phyloP scores from a whole-genome alignment of 2,113 vertebrate genomes.

The Aegotheles bennettii region DNA sequence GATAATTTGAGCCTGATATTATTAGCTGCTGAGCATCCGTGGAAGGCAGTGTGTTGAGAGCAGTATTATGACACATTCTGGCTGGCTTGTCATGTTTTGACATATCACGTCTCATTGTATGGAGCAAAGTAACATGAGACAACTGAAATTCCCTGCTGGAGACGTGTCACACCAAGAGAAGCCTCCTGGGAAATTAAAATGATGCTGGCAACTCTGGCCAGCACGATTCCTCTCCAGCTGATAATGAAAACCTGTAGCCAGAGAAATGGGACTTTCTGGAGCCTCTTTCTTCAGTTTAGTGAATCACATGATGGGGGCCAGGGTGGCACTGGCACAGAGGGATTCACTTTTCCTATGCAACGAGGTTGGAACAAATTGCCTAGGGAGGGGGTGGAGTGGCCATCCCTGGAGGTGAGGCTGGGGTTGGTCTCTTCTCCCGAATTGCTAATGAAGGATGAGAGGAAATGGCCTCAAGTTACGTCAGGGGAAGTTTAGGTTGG shows the following conservation, averaged over 20 bases:
- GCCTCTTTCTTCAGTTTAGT: neutral
- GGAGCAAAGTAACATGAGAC: neutral
- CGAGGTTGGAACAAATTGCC: too few species aligned
- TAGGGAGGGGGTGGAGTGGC: too few species aligned
- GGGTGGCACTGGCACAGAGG: neutral
- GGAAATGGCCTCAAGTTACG: too few species aligned
- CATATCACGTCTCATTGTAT: constrained; percentile 12
- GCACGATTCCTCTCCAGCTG: neutral
- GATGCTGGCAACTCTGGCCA: neutral
- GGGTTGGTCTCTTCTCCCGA: too few species aligned
- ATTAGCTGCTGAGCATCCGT: constrained; percentile 29
- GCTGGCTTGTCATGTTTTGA: constrained; percentile 51
- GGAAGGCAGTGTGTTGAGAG: neutral
- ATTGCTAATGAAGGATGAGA: too few species aligned
- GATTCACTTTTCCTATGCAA: too few species aligned
- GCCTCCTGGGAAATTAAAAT: constrained; percentile 60
- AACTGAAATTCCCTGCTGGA: neutral
- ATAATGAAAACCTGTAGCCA: neutral
- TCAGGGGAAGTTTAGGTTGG: too few species aligned
- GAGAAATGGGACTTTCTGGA: neutral
- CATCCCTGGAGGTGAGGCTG: too few species aligned
- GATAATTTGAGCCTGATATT: constrained; percentile 36
- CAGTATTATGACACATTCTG: constrained; percentile 30
- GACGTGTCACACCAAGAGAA: neutral
- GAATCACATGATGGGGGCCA: fast-evolving